phyloP scores from a whole-genome alignment of 2,113 vertebrate species.

The Lipotes vexillifer region DNA sequence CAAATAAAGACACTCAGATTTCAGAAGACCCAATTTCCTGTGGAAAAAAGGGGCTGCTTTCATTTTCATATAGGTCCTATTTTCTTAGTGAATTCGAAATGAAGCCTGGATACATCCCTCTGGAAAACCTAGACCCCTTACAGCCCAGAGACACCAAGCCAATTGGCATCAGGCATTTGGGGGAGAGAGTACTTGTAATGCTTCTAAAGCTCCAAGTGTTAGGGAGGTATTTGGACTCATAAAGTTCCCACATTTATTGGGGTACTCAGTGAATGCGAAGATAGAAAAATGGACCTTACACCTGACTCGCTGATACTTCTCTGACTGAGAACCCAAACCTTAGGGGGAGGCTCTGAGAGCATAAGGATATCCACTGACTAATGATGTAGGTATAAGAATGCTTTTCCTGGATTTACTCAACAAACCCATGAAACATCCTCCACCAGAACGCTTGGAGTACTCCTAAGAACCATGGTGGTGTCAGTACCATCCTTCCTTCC shows the following conservation, averaged over 20 bases:
- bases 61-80: not conserved
- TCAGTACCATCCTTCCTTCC: not conserved
- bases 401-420: not conserved
- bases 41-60: not conserved
- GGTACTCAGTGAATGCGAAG: not conserved
- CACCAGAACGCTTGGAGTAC: not conserved
- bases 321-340: not conserved
- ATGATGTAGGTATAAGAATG: not conserved
- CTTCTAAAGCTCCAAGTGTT: not conserved
- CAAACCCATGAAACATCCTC: not conserved
- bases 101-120: not conserved
- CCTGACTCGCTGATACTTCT: not conserved
- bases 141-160: not conserved
- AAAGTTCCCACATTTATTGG: too few relatives aligned
- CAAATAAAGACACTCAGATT: not conserved
- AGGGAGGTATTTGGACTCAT: not conserved
- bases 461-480: not conserved
- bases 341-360: not conserved
- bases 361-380: not conserved
- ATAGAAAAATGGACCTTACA: not conserved
- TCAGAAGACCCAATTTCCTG: slow-evolving; percentile 26
- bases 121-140: not conserved
- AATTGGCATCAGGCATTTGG: not conserved
- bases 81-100: not conserved
- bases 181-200: not conserved